A percentile compares a stretch with the other conserved stretches of the same genome.
Evolutionary conservation across 2,888 invertebrate species (phyloP).

Genomic region (Hymenopus coronatus): DNA sequence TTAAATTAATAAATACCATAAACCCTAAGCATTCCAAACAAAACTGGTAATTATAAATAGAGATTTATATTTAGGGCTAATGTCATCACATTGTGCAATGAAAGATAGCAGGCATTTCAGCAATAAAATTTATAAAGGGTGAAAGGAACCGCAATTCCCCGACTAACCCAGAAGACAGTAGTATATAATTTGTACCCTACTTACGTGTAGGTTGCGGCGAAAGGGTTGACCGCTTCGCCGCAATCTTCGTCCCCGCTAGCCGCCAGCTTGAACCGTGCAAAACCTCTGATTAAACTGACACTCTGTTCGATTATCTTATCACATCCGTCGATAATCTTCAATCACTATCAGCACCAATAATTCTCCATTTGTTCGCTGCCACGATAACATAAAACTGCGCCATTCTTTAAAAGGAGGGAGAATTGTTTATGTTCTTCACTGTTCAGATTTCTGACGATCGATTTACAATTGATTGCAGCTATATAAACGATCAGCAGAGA

Average conservation of each 20-base stretch:
- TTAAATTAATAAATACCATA: too few species aligned
- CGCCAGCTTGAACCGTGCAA: slow-evolving; percentile 9
- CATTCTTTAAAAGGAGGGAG: neutral
- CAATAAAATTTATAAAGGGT: neutral
- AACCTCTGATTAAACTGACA: neutral
- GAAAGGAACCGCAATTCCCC: neutral
- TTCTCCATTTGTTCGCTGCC: neutral
- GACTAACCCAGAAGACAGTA: neutral
- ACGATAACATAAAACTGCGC: neutral
- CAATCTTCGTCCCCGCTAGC: slow-evolving; percentile 26
- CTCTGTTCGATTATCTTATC: neutral
- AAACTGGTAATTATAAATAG: too few species aligned
- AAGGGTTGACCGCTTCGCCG: slow-evolving; percentile 45
- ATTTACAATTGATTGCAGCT: neutral
- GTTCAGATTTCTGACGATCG: neutral
- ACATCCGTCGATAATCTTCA: neutral
- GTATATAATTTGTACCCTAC: slow-evolving; percentile 28
- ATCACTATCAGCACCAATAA: neutral
- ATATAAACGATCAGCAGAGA: neutral
- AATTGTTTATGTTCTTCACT: neutral
- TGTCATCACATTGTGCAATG: neutral
- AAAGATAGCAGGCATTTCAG: neutral
- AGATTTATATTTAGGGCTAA: too few species aligned
- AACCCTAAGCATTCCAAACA: too few species aligned
- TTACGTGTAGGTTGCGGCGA: slow-evolving; percentile 49